A percentile compares a stretch with the other conserved stretches of the same genome.
These are phyloP conservation scores for Tretioscincus oriximinensis DNA, from an alignment of 2,113 vertebrate species.

Conservation along the genomic window DNA sequence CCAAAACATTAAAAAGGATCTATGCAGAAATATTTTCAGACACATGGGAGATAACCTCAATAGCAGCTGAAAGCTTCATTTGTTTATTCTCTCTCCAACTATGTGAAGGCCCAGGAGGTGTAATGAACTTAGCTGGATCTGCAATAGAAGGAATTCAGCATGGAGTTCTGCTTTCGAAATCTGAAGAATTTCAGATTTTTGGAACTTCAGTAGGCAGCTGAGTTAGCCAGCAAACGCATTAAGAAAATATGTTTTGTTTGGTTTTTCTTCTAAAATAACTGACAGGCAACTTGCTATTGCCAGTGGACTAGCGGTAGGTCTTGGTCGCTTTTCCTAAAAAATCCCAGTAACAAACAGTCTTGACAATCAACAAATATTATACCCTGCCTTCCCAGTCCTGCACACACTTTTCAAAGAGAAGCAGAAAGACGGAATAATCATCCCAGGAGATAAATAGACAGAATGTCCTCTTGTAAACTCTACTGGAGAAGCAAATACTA, in stretches of 20 bases:
- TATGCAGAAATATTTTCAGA: slow-evolving; percentile 10
- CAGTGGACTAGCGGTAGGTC: not conserved
- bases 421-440: too few species aligned
- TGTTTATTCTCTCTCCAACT: slow-evolving; percentile 40
- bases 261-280: not conserved
- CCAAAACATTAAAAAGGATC: not conserved
- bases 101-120: slow-evolving; percentile 21
- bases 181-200: slow-evolving; percentile 45
- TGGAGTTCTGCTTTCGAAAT: slow-evolving; percentile 44
- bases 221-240: slow-evolving; percentile 55
- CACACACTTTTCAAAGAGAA: too few species aligned
- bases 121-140: slow-evolving; percentile 44
- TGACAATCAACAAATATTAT: too few species aligned
- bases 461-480: too few species aligned
- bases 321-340: not conserved
- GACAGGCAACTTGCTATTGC: not conserved
- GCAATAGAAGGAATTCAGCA: slow-evolving; percentile 47
- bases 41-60: not conserved
- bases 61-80: slow-evolving; percentile 31
- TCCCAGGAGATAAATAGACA: too few species aligned
- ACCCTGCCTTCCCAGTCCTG: too few species aligned
- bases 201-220: slow-evolving; percentile 42
- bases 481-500: too few species aligned
- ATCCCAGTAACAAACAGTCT: not conserved
- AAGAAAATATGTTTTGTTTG: slow-evolving; percentile 44